These are phyloP conservation scores for Pteronotus mesoamericanus DNA, from an alignment of 2,797 vertebrate species.

Conservation along the genomic window DNA sequence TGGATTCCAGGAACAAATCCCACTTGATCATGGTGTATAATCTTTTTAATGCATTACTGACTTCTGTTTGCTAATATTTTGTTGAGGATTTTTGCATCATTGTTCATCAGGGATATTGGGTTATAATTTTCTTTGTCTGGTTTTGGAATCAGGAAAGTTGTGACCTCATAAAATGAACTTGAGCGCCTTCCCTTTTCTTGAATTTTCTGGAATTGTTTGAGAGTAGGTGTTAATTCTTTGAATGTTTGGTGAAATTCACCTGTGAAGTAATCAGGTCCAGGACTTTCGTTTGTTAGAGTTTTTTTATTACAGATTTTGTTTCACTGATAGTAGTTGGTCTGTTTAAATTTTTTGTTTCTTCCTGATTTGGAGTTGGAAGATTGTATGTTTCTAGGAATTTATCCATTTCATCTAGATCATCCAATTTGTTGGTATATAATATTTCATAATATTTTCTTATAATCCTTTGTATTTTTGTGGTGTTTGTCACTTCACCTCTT, in stretches of 20 bases:
- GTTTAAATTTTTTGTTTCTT: neutral
- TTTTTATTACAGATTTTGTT: neutral
- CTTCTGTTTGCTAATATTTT: neutral
- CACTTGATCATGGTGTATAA: neutral
- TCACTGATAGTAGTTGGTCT: neutral
- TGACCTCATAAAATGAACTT: too few species aligned
- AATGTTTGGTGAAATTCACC: neutral
- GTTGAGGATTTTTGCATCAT: neutral
- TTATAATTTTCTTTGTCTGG: too few species aligned
- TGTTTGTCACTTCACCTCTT: too few species aligned
- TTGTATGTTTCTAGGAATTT: neutral
- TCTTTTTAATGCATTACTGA: neutral
- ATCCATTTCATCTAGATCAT: neutral
- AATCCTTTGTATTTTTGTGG: too few species aligned
- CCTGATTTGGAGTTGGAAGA: neutral
- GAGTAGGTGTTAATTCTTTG: neutral
- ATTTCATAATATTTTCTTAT: too few species aligned
- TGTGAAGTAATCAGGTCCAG: neutral
- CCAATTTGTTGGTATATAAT: too few species aligned
- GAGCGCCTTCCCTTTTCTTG: neutral
- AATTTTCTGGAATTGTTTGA: neutral
- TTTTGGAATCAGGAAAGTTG: too few species aligned
- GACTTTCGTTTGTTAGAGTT: too few species aligned
- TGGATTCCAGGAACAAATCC: neutral
- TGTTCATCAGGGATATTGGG: too few species aligned